Percentiles rank a stretch among this genome's conserved stretches.
These are phyloP conservation scores for Mastomys coucha DNA, from an alignment of 2,113 vertebrate species.

Conservation along the genomic window DNA sequence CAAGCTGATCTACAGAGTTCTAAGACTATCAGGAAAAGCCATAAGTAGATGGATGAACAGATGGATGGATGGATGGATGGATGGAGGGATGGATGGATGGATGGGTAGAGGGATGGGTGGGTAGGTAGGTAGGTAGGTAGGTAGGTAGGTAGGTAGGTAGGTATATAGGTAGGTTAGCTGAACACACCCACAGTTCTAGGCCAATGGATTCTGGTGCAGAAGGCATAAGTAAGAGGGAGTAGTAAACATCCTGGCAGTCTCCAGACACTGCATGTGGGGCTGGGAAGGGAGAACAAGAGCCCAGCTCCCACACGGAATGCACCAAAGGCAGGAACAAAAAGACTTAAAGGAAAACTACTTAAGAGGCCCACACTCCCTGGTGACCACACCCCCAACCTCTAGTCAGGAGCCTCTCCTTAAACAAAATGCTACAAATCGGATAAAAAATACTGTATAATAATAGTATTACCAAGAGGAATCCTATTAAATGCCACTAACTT, in stretches of 20 bases:
- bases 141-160: not conserved
- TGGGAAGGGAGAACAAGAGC: not conserved
- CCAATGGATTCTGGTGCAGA: not conserved
- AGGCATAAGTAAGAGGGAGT: not conserved
- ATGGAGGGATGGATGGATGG: not conserved
- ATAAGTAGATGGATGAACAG: no score
- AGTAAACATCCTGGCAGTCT: not conserved
- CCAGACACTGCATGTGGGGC: not conserved
- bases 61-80: not conserved
- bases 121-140: no score
- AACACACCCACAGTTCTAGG: not conserved
- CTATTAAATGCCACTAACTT: not conserved
- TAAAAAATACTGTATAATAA: not conserved
- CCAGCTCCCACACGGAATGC: not conserved
- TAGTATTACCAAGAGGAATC: not conserved
- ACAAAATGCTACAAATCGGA: conserved; percentile 3
- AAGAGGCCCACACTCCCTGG: not conserved
- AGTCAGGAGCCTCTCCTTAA: not conserved
- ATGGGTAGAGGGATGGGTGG: no score
- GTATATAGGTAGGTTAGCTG: not conserved
- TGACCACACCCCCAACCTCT: not conserved
- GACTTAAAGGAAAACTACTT: not conserved
- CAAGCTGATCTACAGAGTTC: not conserved
- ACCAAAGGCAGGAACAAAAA: not conserved
- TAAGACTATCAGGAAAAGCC: not conserved